Evolutionary conservation across 2,113 vertebrate species (phyloP), one percentile per base, ranked within the genome.

Genomic region (Polypterus senegalus): DNA sequence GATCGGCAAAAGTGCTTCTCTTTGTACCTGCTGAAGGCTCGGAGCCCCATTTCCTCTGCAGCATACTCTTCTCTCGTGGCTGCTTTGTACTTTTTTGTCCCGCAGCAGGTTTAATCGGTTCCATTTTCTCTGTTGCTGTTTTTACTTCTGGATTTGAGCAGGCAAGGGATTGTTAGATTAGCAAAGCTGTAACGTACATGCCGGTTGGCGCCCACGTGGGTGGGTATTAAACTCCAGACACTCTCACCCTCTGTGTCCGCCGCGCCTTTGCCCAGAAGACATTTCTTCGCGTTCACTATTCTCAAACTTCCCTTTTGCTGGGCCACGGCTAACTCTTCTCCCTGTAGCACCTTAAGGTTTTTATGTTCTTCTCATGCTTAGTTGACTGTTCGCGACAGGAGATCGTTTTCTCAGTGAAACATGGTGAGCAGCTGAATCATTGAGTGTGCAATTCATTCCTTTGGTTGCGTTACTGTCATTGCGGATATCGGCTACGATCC

Each of bases 21-120:
- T 92, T 93, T 69, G 85, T 78, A 77, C 81, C 75, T 67, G 89
- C 82, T 62, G 87, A 76, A 66, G 89, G 89, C 70, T 94, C 93
- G 27, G 93, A 93, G n/a, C 81, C 89, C 92, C 92, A 94, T 83
- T 90, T 87, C 66, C 89, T 91, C 66, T 90, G 87, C 70, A 89
- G 81, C 70, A 83, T 80, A 65, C 75, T 83, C 77, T 89, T 88
- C 82, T 98, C 95, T 82, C 88, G 88, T 76, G 83, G 83, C 83
- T 90, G 90, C 78, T 84, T 92, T 73, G 86, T 86, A 89, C 86
- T 86, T 80, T 90, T 92, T 81, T 91, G 90, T 75, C 89, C 90
- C 69, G 88, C 76, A 83, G 86, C 78, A 58, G 86, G 82, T 74
- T 91, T 91, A 72, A 81, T 91, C 73, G 89, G 83, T 80, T 97